phyloP scores from a whole-genome alignment of 2,888 invertebrate species.

The Chloromyia formosa region DNA sequence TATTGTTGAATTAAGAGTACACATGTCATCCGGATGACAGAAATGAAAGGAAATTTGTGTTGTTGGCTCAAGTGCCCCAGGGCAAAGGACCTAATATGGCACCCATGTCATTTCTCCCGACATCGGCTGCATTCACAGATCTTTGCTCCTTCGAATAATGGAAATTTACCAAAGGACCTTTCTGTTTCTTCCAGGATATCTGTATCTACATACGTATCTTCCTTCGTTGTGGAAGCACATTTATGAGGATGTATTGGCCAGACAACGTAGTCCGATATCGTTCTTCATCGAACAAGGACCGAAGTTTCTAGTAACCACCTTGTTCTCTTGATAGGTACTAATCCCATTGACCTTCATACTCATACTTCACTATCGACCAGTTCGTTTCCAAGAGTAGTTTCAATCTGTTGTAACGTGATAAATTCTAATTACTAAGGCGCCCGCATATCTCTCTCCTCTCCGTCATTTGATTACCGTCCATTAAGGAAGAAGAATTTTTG shows the following conservation, averaged over 20 bases:
- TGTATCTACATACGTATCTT: constrained; percentile 14
- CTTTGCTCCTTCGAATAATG: too few relatives aligned
- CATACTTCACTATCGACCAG: not conserved
- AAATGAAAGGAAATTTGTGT: too few relatives aligned
- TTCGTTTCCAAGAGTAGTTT: constrained; percentile 13
- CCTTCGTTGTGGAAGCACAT: constrained; percentile 16
- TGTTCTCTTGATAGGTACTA: too few relatives aligned
- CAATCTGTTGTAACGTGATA: constrained; percentile 44
- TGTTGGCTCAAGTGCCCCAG: too few relatives aligned
- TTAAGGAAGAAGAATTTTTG: constrained; percentile 36
- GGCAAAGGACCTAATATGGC: too few relatives aligned
- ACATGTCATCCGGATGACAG: too few relatives aligned
- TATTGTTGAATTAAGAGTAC: too few relatives aligned
- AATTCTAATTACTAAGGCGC: constrained; percentile 42
- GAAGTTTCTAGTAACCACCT: too few relatives aligned
- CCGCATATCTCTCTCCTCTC: constrained; percentile 31
- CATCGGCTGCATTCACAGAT: too few relatives aligned
- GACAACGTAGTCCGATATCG: constrained; percentile 25
- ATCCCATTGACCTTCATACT: not conserved
- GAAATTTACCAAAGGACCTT: too few relatives aligned
- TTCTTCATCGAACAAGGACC: not conserved
- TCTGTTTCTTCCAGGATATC: too few relatives aligned
- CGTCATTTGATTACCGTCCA: constrained; percentile 41
- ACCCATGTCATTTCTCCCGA: too few relatives aligned
- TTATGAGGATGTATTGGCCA: constrained; percentile 31